phyloP scores from a whole-genome alignment of 2,888 invertebrate genomes.

The Brenthis daphne region DNA sequence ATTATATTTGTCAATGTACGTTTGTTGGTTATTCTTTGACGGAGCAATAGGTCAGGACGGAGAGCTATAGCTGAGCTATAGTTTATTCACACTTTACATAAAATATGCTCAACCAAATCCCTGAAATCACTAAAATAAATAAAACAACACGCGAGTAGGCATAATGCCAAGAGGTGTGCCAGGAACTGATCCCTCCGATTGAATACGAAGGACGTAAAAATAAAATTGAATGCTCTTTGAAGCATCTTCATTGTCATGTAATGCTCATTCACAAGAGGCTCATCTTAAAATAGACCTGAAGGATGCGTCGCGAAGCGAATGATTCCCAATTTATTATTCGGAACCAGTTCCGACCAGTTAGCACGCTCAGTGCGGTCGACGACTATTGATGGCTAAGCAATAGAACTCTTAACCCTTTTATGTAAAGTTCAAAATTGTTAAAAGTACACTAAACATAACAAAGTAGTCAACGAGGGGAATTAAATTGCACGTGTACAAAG shows the following conservation, averaged over 20 bases:
- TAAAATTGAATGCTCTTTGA: background rate
- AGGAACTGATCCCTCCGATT: no score
- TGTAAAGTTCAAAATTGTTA: slow-evolving; percentile 44
- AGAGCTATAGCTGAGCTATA: no score
- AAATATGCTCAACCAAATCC: no score
- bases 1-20: no score
- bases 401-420: slow-evolving; percentile 37
- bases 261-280: background rate
- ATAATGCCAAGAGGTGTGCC: no score
- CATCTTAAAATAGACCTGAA: slow-evolving; percentile 11
- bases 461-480: slow-evolving; percentile 43
- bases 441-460: slow-evolving; percentile 27
- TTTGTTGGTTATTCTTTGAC: no score
- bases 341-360: slow-evolving; percentile 48
- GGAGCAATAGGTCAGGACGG: no score
- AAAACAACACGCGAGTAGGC: no score
- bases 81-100: no score
- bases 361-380: slow-evolving; percentile 37
- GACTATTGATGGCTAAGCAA: slow-evolving; percentile 32
- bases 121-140: no score
- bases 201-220: no score
- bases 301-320: slow-evolving; percentile 31
- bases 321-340: slow-evolving; percentile 46
- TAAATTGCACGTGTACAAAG: slow-evolving; percentile 38
- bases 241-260: background rate